Evolutionary conservation across 2,888 invertebrate genomes (phyloP).

Genomic region (Geotrupes spiniger): DNA sequence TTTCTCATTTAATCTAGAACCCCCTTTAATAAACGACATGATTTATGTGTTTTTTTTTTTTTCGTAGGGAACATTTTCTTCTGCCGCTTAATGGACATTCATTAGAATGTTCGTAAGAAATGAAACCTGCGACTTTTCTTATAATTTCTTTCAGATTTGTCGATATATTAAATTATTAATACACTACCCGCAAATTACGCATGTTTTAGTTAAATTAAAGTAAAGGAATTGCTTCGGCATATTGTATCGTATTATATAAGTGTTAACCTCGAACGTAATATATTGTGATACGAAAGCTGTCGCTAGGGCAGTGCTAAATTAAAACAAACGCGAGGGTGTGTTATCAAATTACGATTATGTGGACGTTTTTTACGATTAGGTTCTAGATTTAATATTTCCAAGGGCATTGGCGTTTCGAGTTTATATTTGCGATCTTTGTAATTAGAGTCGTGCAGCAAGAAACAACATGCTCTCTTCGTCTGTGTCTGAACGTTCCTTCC

Average conservation of each 20-base stretch:
- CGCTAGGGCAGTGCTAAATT: conserved; percentile 18
- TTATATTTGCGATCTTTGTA: conserved; percentile 19
- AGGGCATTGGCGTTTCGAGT: conserved; percentile 19
- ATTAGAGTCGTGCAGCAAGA: conserved; percentile 8
- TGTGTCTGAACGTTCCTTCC: conserved; percentile 13
- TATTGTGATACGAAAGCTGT: conserved; percentile 17
- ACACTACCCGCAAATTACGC: no score
- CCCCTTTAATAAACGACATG: no score
- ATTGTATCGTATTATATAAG: conserved; percentile 8
- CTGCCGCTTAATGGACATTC: no score
- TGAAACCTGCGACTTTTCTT: no score
- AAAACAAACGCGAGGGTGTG: conserved; percentile 26
- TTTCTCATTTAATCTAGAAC: no score
- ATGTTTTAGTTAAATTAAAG: no score
- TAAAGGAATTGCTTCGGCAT: conserved; percentile 11
- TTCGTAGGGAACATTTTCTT: no score
- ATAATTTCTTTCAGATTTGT: no score
- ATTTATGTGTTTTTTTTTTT: no score
- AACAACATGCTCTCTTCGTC: conserved; percentile 10
- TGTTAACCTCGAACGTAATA: conserved; percentile 8
- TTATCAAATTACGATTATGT: conserved; percentile 31
- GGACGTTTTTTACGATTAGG: conserved; percentile 32
- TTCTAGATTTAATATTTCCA: conserved; percentile 34
- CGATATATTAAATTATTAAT: no score
- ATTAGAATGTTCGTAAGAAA: no score